These are phyloP conservation scores for Sebastes matsubarae DNA, from an alignment of 2,797 vertebrate genomes.

Conservation along the genomic window DNA sequence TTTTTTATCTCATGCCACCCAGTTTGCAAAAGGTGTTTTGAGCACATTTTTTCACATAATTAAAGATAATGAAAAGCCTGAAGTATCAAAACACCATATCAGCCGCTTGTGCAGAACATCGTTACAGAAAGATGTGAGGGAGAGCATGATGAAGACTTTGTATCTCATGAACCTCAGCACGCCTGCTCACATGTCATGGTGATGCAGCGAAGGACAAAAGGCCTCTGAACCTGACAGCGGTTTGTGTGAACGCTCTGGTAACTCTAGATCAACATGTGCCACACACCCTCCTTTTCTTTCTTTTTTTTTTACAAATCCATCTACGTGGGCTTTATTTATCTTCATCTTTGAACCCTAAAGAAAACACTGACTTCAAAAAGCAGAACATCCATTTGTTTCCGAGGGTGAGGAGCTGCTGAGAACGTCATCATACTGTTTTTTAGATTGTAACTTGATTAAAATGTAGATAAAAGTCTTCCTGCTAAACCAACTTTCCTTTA, in stretches of 20 bases:
- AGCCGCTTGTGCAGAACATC: slow-evolving; percentile 23
- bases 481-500: background rate
- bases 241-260: background rate
- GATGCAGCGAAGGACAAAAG: slow-evolving; percentile 25
- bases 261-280: slow-evolving; percentile 14
- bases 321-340: background rate
- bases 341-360: background rate
- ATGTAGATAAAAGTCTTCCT: background rate
- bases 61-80: slow-evolving; percentile 17
- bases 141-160: slow-evolving; percentile 9
- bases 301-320: background rate
- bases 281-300: background rate
- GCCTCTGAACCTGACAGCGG: background rate
- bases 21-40: slow-evolving; percentile 11
- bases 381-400: slow-evolving; percentile 37
- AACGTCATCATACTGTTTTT: background rate
- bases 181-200: slow-evolving; percentile 8
- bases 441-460: background rate
- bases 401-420: slow-evolving; percentile 39
- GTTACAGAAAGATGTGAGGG: slow-evolving; percentile 12
- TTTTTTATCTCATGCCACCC: background rate
- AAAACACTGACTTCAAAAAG: slow-evolving; percentile 3
- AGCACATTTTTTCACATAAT: slow-evolving; percentile 17
- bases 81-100: slow-evolving; percentile 4
- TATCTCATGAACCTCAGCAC: background rate